Conservation (phyloP, 2,888 invertebrate genomes). For the Acrobasis repandana region DNA sequence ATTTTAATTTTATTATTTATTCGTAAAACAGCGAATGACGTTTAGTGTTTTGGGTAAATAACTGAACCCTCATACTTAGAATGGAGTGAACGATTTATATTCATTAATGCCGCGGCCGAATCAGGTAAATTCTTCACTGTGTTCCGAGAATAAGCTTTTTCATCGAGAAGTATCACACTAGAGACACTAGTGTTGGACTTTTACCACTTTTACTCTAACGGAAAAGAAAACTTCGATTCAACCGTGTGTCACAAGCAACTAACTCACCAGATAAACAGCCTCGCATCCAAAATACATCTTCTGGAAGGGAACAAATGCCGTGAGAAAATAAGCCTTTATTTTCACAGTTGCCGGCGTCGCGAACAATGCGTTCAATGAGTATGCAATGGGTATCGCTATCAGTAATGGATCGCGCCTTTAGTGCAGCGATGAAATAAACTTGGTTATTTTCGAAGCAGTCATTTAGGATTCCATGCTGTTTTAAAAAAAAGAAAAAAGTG, state of each 20-base stretch:
- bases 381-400: constrained; percentile 39
- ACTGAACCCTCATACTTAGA: no score
- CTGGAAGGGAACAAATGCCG: constrained; percentile 72
- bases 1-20: no score
- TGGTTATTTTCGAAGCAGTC: background rate
- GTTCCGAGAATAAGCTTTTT: no score
- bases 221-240: constrained; percentile 1
- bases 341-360: constrained; percentile 42
- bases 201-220: no score
- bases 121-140: no score
- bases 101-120: no score
- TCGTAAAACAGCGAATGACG: no score
- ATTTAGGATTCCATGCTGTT: background rate
- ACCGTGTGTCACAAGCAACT: constrained; percentile 47
- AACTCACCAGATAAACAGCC: constrained; percentile 65
- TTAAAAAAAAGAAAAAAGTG: background rate
- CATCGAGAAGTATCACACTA: no score
- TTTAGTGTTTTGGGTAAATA: no score
- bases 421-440: background rate
- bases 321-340: constrained; percentile 69
- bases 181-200: no score
- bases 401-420: constrained; percentile 9
- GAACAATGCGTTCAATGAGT: constrained; percentile 57
- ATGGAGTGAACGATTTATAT: no score
- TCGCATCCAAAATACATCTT: constrained; percentile 72